Evolutionary conservation across 2,888 invertebrate species (phyloP), one percentile per base, ranked within the genome.

Genomic region (Diarsia mendica): DNA sequence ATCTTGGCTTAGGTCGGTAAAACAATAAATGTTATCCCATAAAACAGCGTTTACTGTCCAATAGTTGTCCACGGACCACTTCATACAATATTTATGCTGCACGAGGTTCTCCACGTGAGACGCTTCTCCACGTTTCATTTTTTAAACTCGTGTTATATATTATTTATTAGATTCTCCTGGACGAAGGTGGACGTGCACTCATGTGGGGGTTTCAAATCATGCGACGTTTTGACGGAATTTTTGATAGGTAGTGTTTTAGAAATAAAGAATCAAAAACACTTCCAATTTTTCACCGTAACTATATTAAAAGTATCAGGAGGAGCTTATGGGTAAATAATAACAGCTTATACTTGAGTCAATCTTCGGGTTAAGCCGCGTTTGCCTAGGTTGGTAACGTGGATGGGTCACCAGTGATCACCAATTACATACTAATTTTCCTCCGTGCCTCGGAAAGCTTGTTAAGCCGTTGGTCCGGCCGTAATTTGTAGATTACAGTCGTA

Each of bases 11-110:
- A 91, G 91, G 89, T 90, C 92, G 91, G 91, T 93, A 92, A 93
- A 94, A 94, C 93, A 95, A 95, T 95, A 94, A 95, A 95, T 94
- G 93, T 90, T 92, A 91, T 92, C 91, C 93, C 92, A 94, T 95
- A 95, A 95, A 95, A 93, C 92, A 93, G 90, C 93, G 92, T 94
- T 95, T 95, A 94, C 94, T 90, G 93, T 93, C 94, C 94, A 92
- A 93, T 93, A 93, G 91, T 90, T 92, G 93, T 93, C 93, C 89
- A 91, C 90, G 89, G 90, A 90, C 92, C 91, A 91, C 93, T 94
- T 95, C 95, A 95, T 95, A 92, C 92, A 95, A 95, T 95, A 95
- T 95, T 95, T 95, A 95, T 95, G 90, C 89, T 90, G 86, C 83
- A 85, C 81, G 82, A 87, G 88, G 85, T 80, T 84, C 80, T n/a